Base-by-base conservation (phyloP, 2,888 invertebrate genomes). In the Drosophila dives region DNA sequence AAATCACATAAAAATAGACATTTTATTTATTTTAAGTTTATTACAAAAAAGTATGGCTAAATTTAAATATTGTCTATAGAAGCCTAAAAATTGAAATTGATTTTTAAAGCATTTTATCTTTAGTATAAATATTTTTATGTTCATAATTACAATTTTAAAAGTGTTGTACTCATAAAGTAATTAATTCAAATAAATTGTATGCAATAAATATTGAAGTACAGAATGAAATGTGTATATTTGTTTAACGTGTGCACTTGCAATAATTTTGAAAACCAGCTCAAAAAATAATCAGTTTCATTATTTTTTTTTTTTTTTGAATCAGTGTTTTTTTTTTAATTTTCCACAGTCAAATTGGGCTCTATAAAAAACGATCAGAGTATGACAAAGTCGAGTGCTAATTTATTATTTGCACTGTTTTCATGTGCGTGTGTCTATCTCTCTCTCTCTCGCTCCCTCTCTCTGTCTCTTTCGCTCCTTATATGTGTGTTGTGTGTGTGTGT, bases 371-470 rank as follows among this genome's bases (percentile, higher is more conserved):
- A 38, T 8, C 29, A 56, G 56, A 20, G 56, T 56, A 56, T 20
- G 3, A 4, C 6, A 56, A 20, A 32, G 56, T 42, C 56, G 42
- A 20, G 12, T 17, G 26, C 2, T 4, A 26, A 23, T 20, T 23
- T 53, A 8, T 2, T 17, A 26, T 17, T 11, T 54, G 6, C 26
- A n/a, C 11, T 7, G 7, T 12, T 26, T n/a, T 54, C 8, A 15
- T 15, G 23, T 23, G n/a, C n/a, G 33, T 67, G 36, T 64, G 38
- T 34, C 54, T 1, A 40, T 67, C 36, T 58, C 56, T 68, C 32
- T 42, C 17, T 62, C 15, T 15, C 20, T 45, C 23, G 23, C 50
- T 11, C 6, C 11, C 29, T 29, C 50, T 36, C 20, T 45, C 15
- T n/a, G n/a, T 45, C 23, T 45, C 50, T 6, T n/a, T 17, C n/a